Evolutionary conservation across 1,140 invertebrate genomes (phyloP).

Genomic region (Psix sp.): DNA sequence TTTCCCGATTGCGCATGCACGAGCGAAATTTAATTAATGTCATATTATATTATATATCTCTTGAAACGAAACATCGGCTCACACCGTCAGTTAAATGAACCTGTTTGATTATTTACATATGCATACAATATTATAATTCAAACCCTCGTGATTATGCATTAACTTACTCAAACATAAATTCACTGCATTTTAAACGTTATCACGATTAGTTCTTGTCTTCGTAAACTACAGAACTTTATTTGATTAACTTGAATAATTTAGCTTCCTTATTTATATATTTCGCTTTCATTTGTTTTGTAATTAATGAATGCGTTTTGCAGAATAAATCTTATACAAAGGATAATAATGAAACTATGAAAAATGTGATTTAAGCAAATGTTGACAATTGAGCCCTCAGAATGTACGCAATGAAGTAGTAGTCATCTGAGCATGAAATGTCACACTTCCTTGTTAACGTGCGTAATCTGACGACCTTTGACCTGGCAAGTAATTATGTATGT

Average conservation of each 20-base stretch:
- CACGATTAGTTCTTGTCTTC: too few species aligned
- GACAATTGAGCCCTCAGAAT: not conserved
- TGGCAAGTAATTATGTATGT: constrained; percentile 30
- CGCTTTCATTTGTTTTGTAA: too few species aligned
- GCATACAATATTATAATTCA: constrained; percentile 17
- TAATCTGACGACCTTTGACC: constrained; percentile 40
- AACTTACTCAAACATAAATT: too few species aligned
- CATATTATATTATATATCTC: constrained; percentile 56
- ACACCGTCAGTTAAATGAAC: constrained; percentile 37
- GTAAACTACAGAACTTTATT: too few species aligned
- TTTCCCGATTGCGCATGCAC: constrained; percentile 43
- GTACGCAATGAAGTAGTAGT: not conserved
- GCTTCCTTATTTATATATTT: too few species aligned
- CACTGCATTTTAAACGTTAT: too few species aligned
- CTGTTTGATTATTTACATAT: constrained; percentile 44
- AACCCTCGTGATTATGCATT: too few species aligned
- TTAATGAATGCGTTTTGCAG: too few species aligned
- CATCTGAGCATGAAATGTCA: constrained; percentile 17
- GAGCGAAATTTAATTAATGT: constrained; percentile 59
- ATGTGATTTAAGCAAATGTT: not conserved
- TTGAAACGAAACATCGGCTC: constrained; percentile 33
- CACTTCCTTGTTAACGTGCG: constrained; percentile 23
- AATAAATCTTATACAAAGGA: too few species aligned
- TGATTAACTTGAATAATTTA: too few species aligned
- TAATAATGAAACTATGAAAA: too few species aligned